Evolutionary conservation across 1,140 invertebrate genomes (phyloP).

Genomic region (Proales similis): DNA sequence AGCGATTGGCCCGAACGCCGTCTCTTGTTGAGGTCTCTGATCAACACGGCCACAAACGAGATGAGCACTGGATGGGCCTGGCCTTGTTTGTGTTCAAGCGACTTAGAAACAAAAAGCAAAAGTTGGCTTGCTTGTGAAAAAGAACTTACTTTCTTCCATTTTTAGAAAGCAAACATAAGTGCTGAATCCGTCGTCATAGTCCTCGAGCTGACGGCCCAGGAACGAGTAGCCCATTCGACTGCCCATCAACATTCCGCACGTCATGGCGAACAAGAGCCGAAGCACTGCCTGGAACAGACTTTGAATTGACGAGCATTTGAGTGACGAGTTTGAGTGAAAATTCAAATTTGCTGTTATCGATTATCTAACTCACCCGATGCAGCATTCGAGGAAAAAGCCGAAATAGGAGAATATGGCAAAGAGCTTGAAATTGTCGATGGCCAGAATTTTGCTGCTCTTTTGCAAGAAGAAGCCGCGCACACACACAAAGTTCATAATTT

Average conservation of each 20-base stretch:
- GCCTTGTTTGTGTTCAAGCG: neutral
- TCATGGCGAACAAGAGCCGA: too few species aligned
- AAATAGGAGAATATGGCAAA: neutral
- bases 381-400: conserved; percentile 3
- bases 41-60: neutral
- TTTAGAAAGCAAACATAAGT: neutral
- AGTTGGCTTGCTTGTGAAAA: neutral
- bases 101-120: neutral
- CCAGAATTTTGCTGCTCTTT: neutral
- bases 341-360: too few species aligned
- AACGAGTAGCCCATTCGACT: neutral
- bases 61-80: neutral
- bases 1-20: neutral
- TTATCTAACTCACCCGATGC: neutral
- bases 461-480: conserved; percentile 1
- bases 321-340: too few species aligned
- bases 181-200: neutral
- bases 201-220: neutral
- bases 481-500: too few species aligned
- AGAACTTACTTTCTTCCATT: neutral
- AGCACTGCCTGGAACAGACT: too few species aligned
- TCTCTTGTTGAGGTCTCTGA: too few species aligned
- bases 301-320: too few species aligned
- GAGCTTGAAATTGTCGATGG: conserved; percentile 1
- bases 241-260: too few species aligned